Conservation (phyloP, 53 echinoderm and acorn worm species). For the Actinopyga echinites region DNA sequence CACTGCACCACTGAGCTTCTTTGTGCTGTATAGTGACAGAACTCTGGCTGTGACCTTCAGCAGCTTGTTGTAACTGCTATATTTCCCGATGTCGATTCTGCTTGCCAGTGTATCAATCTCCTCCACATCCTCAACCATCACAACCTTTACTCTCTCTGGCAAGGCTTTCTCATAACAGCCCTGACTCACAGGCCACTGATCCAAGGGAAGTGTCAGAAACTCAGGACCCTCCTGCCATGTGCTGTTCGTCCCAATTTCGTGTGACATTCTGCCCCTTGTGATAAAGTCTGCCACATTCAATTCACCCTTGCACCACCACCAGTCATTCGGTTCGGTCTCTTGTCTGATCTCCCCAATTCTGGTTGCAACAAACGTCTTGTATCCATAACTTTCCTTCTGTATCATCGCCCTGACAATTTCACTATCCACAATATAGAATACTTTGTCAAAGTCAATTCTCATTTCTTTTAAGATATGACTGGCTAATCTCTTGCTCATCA, state of each 20-base stretch:
- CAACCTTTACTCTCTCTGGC: slow-evolving; percentile 33
- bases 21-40: not conserved
- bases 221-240: slow-evolving; percentile 48
- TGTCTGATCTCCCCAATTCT: slow-evolving; percentile 56
- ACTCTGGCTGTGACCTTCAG: slow-evolving; percentile 43
- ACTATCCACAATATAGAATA: slow-evolving; percentile 51
- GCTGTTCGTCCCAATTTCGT: slow-evolving; percentile 40
- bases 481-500: slow-evolving; percentile 52
- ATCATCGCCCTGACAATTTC: slow-evolving; percentile 56
- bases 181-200: slow-evolving; percentile 47
- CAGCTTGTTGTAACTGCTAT: slow-evolving; percentile 35
- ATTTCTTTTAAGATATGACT: slow-evolving; percentile 49
- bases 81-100: slow-evolving; percentile 33
- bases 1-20: not conserved
- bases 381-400: slow-evolving; percentile 55
- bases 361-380: slow-evolving; percentile 55
- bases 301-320: slow-evolving; percentile 63
- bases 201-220: not conserved
- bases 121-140: slow-evolving; percentile 26
- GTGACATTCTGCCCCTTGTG: slow-evolving; percentile 38
- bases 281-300: slow-evolving; percentile 50
- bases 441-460: slow-evolving; percentile 46
- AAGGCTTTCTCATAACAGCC: slow-evolving; percentile 14
- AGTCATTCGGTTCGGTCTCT: slow-evolving; percentile 45
- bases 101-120: slow-evolving; percentile 18